A percentile compares a stretch with the other conserved stretches of the same genome.
Evolutionary conservation across 2,888 invertebrate species (phyloP).

Genomic region (Rotaria socialis): DNA sequence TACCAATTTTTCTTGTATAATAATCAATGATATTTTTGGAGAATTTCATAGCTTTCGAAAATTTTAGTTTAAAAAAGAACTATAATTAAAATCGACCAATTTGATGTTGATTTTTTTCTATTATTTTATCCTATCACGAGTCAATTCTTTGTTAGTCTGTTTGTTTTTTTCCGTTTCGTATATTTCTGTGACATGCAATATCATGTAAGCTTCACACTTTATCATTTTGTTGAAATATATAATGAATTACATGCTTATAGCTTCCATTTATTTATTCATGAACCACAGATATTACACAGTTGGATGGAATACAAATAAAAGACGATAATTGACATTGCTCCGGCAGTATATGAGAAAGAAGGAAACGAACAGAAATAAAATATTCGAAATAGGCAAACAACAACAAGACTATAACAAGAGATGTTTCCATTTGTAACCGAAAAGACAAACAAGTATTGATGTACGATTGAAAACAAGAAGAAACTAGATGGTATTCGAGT

Average conservation of each 20-base stretch:
- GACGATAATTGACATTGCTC: neutral
- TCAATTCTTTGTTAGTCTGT: no score
- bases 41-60: no score
- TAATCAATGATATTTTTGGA: no score
- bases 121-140: no score
- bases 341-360: neutral
- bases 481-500: no score
- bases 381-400: neutral
- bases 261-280: neutral
- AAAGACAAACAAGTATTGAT: neutral
- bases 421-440: neutral
- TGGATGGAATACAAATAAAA: neutral
- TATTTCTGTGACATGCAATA: neutral
- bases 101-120: no score
- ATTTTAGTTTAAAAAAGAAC: no score
- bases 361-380: neutral
- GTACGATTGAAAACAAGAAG: neutral
- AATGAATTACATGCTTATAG: neutral
- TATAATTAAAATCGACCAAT: no score
- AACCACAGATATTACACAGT: neutral
- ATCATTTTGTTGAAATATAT: neutral
- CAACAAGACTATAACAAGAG: neutral
- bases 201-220: neutral
- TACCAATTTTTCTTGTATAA: no score
- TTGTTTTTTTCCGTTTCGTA: no score